These are phyloP conservation scores for Helleia helle DNA, from an alignment of 2,888 invertebrate genomes.

Conservation along the genomic window DNA sequence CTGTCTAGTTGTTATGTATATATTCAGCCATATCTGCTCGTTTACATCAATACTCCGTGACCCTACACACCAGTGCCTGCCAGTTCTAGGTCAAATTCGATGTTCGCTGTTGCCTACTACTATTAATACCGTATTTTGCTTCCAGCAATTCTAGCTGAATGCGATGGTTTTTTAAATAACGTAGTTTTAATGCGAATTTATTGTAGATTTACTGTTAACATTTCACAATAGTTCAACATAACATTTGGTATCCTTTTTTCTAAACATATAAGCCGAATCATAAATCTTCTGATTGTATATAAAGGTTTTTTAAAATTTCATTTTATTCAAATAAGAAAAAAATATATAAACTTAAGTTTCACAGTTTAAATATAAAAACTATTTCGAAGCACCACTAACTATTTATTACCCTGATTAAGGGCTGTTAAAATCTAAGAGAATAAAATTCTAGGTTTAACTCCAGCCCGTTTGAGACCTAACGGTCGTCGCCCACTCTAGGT, in stretches of 20 bases:
- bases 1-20: conserved; percentile 24
- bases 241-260: too few species aligned
- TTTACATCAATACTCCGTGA: conserved; percentile 28
- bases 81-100: conserved; percentile 48
- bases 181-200: too few species aligned
- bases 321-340: too few species aligned
- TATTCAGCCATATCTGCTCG: conserved; percentile 18
- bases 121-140: conserved; percentile 60
- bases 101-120: conserved; percentile 43
- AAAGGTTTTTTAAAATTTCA: too few species aligned
- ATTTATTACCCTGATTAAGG: background rate
- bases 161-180: too few species aligned
- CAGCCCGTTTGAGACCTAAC: conserved; percentile 41
- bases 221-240: too few species aligned
- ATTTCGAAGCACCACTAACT: too few species aligned
- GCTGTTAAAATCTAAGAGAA: background rate
- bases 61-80: conserved; percentile 22
- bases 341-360: too few species aligned
- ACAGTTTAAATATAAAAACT: too few species aligned
- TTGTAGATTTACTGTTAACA: too few species aligned
- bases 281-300: too few species aligned
- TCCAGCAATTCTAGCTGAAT: conserved; percentile 32
- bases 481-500: conserved; percentile 65
- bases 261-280: too few species aligned
- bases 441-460: conserved; percentile 15